Conservation (phyloP, 2,797 vertebrate genomes). For the Discoglossus pictus region DNA sequence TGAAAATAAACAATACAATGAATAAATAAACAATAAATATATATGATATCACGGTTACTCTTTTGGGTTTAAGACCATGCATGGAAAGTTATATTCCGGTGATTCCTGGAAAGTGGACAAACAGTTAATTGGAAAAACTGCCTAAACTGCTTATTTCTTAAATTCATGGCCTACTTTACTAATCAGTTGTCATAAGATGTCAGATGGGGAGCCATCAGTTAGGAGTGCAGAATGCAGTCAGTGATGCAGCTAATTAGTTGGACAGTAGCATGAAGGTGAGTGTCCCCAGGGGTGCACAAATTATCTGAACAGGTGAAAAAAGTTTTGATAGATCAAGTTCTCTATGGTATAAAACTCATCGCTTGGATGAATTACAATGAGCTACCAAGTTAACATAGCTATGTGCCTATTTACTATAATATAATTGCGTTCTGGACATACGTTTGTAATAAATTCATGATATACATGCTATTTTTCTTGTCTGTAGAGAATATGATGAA, state of each 20-base stretch:
- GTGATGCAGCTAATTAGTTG: conserved; percentile 73
- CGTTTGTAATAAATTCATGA: too few species aligned
- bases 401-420: too few species aligned
- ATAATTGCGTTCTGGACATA: too few species aligned
- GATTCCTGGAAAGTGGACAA: conserved; percentile 30
- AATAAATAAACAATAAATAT: too few species aligned
- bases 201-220: conserved; percentile 67
- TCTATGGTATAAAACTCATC: conserved; percentile 53
- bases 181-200: conserved; percentile 70
- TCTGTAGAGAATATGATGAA: too few species aligned
- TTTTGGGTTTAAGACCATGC: too few species aligned
- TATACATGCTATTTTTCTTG: too few species aligned
- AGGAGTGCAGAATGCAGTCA: conserved; percentile 68
- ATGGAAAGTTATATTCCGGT: too few species aligned
- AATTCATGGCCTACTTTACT: conserved; percentile 68
- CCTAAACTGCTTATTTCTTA: conserved; percentile 65
- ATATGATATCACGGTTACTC: too few species aligned
- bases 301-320: conserved; percentile 67
- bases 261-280: conserved; percentile 67
- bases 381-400: background rate
- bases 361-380: conserved; percentile 50
- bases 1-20: too few species aligned
- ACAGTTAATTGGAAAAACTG: conserved; percentile 63
- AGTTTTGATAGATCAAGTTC: conserved; percentile 56
- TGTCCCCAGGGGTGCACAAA: conserved; percentile 59